Conservation (phyloP, 2,888 invertebrate genomes). For the Agonopterix heracliana region DNA sequence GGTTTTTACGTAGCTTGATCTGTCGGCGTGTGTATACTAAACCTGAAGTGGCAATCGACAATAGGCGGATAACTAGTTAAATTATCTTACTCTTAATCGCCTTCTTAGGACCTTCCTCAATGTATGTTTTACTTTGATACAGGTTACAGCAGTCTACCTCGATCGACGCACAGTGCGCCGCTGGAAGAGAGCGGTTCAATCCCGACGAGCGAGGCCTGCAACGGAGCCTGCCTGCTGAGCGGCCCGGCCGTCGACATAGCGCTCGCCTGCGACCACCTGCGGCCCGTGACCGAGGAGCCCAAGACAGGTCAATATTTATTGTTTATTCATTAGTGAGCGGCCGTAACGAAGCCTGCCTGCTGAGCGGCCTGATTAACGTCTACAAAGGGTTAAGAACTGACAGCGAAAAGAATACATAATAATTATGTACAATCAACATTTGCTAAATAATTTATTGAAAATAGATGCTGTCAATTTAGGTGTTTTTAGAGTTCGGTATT, state of each 20-base stretch:
- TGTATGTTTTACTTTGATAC: too few species aligned
- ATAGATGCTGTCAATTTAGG: too few species aligned
- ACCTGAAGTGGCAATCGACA: too few species aligned
- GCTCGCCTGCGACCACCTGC: constrained; percentile 78
- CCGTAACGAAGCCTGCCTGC: constrained; percentile 72
- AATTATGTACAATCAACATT: too few species aligned
- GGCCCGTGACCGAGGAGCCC: constrained; percentile 82
- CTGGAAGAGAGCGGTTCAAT: constrained; percentile 61
- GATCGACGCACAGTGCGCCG: constrained; percentile 88
- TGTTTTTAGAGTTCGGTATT: too few species aligned
- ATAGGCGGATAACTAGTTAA: too few species aligned
- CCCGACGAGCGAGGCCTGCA: constrained; percentile 50
- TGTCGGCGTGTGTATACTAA: too few species aligned
- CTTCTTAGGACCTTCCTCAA: too few species aligned
- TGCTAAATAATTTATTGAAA: too few species aligned
- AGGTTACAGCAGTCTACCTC: constrained; percentile 91
- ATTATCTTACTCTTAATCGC: too few species aligned
- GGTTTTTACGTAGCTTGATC: too few species aligned
- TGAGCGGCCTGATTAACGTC: constrained; percentile 70
- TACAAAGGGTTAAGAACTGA: constrained; percentile 76
- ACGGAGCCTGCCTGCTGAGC: constrained; percentile 71
- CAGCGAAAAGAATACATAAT: too few species aligned
- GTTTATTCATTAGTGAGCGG: constrained; percentile 24
- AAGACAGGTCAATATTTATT: constrained; percentile 15
- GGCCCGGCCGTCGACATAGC: constrained; percentile 74